These are phyloP conservation scores for Carcharodon carcharias DNA, from an alignment of 2,797 vertebrate species.

Conservation along the genomic window DNA sequence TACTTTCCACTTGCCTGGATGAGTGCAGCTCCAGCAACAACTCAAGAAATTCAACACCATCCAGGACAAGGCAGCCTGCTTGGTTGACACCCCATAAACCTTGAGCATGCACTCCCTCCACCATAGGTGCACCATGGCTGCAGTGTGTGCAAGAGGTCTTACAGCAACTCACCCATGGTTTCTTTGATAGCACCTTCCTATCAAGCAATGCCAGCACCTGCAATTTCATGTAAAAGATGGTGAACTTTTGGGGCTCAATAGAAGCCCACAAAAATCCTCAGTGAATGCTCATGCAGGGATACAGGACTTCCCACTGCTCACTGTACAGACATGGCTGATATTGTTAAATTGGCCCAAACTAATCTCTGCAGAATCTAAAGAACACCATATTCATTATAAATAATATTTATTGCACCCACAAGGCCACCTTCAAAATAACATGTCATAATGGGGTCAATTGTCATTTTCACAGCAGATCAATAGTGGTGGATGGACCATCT, in stretches of 20 bases:
- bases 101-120: not conserved
- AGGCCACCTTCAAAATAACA: not conserved
- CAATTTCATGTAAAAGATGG: not conserved
- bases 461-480: not conserved
- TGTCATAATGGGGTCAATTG: not conserved
- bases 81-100: not conserved
- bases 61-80: not conserved
- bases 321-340: not conserved
- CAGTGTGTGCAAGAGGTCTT: not conserved
- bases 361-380: not conserved
- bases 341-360: not conserved
- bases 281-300: not conserved
- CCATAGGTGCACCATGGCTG: too few species aligned
- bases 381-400: not conserved
- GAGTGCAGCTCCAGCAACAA: not conserved
- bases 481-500: not conserved
- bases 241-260: not conserved
- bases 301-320: not conserved
- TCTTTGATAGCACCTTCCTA: not conserved
- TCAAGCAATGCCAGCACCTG: not conserved
- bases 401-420: not conserved
- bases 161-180: not conserved
- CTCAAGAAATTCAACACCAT: too few species aligned
- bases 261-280: not conserved
- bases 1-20: too few species aligned